Conservation (phyloP, 2,113 vertebrate species). For the Azemiops feae region DNA sequence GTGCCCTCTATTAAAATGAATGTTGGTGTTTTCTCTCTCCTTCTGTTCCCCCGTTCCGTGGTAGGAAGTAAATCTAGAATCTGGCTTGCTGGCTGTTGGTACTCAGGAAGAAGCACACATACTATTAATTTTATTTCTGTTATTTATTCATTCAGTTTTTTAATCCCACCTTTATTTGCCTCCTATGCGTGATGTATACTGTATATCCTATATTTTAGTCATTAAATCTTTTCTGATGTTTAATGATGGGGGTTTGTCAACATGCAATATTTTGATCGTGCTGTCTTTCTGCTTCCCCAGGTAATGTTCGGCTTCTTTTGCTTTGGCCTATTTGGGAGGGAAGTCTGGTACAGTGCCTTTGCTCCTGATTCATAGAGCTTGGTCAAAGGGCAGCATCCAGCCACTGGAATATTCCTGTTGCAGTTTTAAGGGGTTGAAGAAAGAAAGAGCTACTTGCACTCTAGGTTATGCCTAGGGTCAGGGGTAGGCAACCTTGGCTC, state of each 20-base stretch:
- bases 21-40: not conserved
- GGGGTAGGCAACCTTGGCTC: no score
- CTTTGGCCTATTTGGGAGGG: not conserved
- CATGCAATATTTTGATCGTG: not conserved
- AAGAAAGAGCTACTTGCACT: not conserved
- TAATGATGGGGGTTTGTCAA: not conserved
- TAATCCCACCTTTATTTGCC: not conserved
- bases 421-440: not conserved
- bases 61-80: not conserved
- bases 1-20: slow-evolving; percentile 27
- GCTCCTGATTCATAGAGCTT: not conserved
- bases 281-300: not conserved
- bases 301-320: not conserved
- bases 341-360: not conserved
- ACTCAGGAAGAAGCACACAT: not conserved
- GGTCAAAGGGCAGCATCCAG: not conserved
- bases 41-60: not conserved
- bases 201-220: not conserved
- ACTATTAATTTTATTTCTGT: not conserved
- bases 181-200: not conserved
- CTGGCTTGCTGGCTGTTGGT: not conserved
- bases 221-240: not conserved
- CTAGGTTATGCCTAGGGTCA: not conserved
- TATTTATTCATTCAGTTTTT: not conserved
- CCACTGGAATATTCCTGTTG: not conserved